Conservation (phyloP, 2,888 invertebrate genomes). For the Hyposoter didymator region DNA sequence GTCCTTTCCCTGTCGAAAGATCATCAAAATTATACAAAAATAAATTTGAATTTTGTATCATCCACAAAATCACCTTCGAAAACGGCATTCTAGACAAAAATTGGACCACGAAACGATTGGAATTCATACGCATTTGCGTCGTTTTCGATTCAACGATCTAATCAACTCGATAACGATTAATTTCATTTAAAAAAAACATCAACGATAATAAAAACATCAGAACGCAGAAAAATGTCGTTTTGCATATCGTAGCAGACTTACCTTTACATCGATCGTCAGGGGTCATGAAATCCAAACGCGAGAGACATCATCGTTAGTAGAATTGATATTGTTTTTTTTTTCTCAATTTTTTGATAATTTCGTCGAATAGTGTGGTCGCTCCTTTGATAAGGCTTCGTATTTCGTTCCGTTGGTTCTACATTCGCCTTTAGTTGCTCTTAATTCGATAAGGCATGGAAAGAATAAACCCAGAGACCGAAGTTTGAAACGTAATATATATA, state of each 20-base stretch:
- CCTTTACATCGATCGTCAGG: not conserved
- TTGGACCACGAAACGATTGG: too few species aligned
- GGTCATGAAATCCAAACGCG: not conserved
- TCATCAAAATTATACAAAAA: not conserved
- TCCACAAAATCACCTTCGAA: too few species aligned
- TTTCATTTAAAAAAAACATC: not conserved
- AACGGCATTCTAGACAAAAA: too few species aligned
- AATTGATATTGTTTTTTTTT: not conserved
- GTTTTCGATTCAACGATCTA: too few species aligned
- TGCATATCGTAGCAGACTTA: not conserved
- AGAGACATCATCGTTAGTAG: not conserved
- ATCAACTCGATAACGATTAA: not conserved
- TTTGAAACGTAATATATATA: slow-evolving; percentile 60
- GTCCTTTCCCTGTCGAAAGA: not conserved
- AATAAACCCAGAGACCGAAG: slow-evolving; percentile 5
- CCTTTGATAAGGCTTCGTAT: not conserved
- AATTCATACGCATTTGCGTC: too few species aligned
- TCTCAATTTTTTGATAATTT: not conserved
- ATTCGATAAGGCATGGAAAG: not conserved
- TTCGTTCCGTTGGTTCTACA: not conserved
- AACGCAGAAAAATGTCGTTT: not conserved
- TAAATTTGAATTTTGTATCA: too few species aligned
- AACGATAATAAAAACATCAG: not conserved
- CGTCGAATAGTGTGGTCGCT: not conserved
- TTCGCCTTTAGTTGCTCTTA: not conserved